Evolutionary conservation across 2,888 invertebrate species (phyloP).

Genomic region (Platypus cylindrus): DNA sequence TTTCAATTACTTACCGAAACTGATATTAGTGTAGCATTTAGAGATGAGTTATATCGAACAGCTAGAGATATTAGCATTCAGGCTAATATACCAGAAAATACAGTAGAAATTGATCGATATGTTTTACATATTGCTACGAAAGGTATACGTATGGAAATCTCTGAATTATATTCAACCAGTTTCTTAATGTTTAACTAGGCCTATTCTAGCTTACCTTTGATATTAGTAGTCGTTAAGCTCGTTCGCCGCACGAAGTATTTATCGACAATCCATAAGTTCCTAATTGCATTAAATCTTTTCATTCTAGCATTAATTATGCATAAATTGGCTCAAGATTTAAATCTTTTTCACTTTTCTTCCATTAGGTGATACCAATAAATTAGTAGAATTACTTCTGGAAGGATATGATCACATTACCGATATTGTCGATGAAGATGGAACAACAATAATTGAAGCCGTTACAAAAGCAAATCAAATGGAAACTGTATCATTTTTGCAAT

Average conservation of each 20-base stretch:
- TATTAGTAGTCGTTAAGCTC: no score
- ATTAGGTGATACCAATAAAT: conserved; percentile 51
- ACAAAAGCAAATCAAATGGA: conserved; percentile 53
- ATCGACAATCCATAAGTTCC: no score
- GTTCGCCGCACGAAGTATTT: no score
- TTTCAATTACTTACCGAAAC: conserved; percentile 70
- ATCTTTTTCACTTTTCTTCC: no score
- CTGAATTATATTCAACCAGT: no score
- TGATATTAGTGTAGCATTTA: conserved; percentile 64
- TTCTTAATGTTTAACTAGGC: no score
- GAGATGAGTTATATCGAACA: conserved; percentile 79
- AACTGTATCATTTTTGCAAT: conserved; percentile 56
- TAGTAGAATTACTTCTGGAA: conserved; percentile 59
- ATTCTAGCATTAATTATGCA: no score
- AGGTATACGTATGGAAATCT: conserved; percentile 51
- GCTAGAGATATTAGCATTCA: conserved; percentile 76
- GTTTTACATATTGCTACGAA: conserved; percentile 64
- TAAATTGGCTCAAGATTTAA: no score
- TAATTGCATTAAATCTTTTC: no score
- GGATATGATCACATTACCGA: conserved; percentile 83
- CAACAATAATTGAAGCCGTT: conserved; percentile 56
- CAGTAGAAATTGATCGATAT: conserved; percentile 69
- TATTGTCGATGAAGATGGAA: conserved; percentile 58
- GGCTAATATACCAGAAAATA: conserved; percentile 65
- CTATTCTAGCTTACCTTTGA: no score